These are phyloP conservation scores for Prietella phreatophila DNA, from an alignment of 2,113 vertebrate genomes.

Conservation along the genomic window DNA sequence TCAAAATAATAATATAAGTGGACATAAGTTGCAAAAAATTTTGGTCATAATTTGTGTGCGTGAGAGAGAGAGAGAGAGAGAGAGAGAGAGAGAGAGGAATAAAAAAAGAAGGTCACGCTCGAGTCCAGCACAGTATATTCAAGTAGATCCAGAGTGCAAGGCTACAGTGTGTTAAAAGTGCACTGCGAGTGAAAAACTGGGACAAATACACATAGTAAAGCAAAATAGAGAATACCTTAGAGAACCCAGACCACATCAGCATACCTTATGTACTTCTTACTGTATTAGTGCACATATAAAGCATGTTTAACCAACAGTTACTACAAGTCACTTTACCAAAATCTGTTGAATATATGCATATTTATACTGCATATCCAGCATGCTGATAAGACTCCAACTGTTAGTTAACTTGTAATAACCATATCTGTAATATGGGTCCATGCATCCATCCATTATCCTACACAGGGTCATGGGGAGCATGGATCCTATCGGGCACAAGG, in stretches of 20 bases:
- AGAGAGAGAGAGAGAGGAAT: neutral
- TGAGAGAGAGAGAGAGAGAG: neutral
- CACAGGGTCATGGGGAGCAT: no score
- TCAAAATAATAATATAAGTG: neutral
- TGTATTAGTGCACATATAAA: neutral
- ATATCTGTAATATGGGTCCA: neutral
- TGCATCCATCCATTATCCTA: no score
- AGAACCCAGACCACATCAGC: neutral
- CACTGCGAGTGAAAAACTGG: conserved; percentile 36
- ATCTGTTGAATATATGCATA: neutral
- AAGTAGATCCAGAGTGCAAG: conserved; percentile 27
- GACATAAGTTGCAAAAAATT: neutral
- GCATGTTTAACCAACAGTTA: neutral
- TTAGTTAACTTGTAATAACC: neutral
- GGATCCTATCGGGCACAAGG: no score
- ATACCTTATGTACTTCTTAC: conserved; percentile 3
- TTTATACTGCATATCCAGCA: conserved; percentile 11
- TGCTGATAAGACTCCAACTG: neutral
- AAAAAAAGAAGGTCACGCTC: conserved; percentile 4
- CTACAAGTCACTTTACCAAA: neutral
- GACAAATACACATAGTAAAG: conserved; percentile 3
- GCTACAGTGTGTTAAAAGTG: conserved; percentile 25
- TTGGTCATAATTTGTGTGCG: conserved; percentile 13
- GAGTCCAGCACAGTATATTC: conserved; percentile 20
- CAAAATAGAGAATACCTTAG: neutral